phyloP scores from a whole-genome alignment of 2,113 vertebrate species.

The Eptatretus burgeri region DNA sequence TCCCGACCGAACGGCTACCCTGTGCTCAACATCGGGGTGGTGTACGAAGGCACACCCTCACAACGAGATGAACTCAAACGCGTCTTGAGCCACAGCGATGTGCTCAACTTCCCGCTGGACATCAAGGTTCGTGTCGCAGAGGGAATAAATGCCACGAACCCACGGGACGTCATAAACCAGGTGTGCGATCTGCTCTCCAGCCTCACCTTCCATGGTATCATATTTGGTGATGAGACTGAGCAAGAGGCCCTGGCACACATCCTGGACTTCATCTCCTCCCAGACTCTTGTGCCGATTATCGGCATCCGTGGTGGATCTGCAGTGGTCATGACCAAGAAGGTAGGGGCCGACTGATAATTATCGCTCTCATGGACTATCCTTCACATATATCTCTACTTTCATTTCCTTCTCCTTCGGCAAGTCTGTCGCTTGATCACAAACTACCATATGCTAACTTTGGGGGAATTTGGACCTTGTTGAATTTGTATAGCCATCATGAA shows the following conservation, averaged over 20 bases:
- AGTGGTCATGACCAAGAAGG: slow-evolving; percentile 71
- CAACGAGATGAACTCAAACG: slow-evolving; percentile 32
- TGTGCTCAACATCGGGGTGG: slow-evolving; percentile 28
- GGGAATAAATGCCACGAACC: slow-evolving; percentile 65
- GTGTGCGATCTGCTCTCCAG: slow-evolving; percentile 46
- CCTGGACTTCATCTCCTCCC: slow-evolving; percentile 75
- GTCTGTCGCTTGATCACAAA: too few relatives aligned
- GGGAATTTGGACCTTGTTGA: too few relatives aligned
- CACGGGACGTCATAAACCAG: slow-evolving; percentile 54
- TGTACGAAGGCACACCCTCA: slow-evolving; percentile 51
- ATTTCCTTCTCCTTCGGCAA: background rate
- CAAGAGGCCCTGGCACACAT: slow-evolving; percentile 46
- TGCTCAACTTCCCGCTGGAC: slow-evolving; percentile 57
- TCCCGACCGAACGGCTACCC: slow-evolving; percentile 10
- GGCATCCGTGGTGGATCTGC: slow-evolving; percentile 63
- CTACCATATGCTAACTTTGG: too few relatives aligned
- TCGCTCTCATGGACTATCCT: too few relatives aligned
- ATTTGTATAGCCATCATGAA: too few relatives aligned
- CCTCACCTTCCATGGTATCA: slow-evolving; percentile 45
- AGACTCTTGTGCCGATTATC: slow-evolving; percentile 69
- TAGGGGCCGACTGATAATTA: slow-evolving; percentile 11
- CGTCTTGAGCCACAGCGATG: slow-evolving; percentile 53
- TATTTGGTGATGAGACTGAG: slow-evolving; percentile 55
- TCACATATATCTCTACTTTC: too few relatives aligned
- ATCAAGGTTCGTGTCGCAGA: slow-evolving; percentile 51